These are phyloP conservation scores for Chaitophorus viminalis DNA, from an alignment of 2,888 invertebrate species.

Conservation along the genomic window DNA sequence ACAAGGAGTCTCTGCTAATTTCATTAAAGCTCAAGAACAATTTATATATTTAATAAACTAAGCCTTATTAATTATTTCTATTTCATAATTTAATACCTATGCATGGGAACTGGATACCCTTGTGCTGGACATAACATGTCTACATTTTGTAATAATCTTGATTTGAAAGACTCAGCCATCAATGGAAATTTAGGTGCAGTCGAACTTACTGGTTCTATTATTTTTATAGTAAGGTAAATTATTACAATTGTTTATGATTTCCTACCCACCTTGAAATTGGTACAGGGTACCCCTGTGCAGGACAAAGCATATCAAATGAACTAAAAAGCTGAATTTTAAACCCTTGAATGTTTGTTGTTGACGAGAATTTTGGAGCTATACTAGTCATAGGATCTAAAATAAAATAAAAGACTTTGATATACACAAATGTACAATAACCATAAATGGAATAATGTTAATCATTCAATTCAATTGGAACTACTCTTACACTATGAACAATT, in stretches of 20 bases:
- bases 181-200: conserved; percentile 66
- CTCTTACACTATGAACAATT: too few species aligned
- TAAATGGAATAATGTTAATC: background rate
- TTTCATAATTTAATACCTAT: conserved; percentile 69
- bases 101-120: conserved; percentile 73
- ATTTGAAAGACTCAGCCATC: conserved; percentile 69
- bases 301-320: conserved; percentile 73
- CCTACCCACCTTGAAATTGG: conserved; percentile 77
- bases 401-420: background rate
- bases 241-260: conserved; percentile 65
- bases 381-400: conserved; percentile 66
- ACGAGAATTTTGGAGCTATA: conserved; percentile 69
- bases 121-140: conserved; percentile 74
- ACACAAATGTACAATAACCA: background rate
- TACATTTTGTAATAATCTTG: conserved; percentile 67
- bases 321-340: conserved; percentile 55
- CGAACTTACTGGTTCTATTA: conserved; percentile 65
- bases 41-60: background rate
- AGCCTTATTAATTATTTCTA: conserved; percentile 31
- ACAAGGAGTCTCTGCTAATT: background rate
- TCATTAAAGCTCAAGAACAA: conserved; percentile 20
- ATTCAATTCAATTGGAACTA: background rate
- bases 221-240: conserved; percentile 64
- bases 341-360: conserved; percentile 62
- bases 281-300: conserved; percentile 78